Conservation (phyloP, 2,113 vertebrate genomes). For the Ursus arctos region DNA sequence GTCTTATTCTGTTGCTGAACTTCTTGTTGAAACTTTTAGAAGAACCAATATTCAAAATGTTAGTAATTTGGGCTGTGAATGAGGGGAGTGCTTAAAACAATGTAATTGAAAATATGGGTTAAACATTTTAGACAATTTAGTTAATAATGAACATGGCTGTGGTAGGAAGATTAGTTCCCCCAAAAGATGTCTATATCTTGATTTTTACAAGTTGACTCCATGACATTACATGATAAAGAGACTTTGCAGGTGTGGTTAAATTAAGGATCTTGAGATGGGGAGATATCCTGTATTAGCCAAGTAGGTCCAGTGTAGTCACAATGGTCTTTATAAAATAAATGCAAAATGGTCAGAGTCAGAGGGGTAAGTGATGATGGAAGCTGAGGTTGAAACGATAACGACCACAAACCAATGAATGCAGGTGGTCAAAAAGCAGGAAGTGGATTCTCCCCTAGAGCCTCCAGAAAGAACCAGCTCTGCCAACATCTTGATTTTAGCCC, state of each 20-base stretch:
- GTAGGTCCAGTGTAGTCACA: not conserved
- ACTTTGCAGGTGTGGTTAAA: not conserved
- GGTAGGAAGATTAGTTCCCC: not conserved
- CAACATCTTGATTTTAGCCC: not conserved
- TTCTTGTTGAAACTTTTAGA: slow-evolving; percentile 34
- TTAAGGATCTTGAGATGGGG: not conserved
- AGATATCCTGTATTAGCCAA: not conserved
- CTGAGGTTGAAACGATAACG: not conserved
- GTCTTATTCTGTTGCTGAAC: not conserved
- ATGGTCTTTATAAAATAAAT: not conserved
- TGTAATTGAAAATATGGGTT: slow-evolving; percentile 9
- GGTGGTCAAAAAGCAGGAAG: not conserved
- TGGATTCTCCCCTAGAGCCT: not conserved
- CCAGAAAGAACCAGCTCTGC: not conserved
- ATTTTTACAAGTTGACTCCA: not conserved
- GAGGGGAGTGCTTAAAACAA: not conserved
- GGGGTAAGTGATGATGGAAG: not conserved
- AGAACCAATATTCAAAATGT: not conserved
- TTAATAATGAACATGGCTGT: not conserved
- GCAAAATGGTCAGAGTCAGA: not conserved
- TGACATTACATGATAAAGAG: not conserved
- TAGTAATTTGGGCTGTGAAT: not conserved
- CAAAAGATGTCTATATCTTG: not conserved
- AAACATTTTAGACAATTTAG: slow-evolving; percentile 14
- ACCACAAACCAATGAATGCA: not conserved